phyloP scores from a whole-genome alignment of 2,888 invertebrate genomes.

The Mimas tiliae region DNA sequence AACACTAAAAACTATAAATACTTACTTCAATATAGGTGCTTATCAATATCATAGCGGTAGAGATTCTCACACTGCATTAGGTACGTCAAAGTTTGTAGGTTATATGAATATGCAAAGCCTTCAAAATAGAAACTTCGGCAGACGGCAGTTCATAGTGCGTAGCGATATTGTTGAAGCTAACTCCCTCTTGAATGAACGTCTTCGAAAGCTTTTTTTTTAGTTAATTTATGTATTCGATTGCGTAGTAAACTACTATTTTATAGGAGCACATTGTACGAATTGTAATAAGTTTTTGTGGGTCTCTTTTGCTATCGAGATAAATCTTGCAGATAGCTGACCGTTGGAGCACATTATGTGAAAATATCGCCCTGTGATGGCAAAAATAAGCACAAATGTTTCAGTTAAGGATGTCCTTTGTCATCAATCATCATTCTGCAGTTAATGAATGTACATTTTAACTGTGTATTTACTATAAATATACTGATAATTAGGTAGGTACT shows the following conservation, averaged over 20 bases:
- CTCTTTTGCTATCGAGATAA: constrained; percentile 54
- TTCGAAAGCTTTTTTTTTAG: constrained; percentile 1
- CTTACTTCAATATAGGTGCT: not conserved
- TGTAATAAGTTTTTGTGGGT: constrained; percentile 17
- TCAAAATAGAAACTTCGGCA: constrained; percentile 48
- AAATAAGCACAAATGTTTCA: constrained; percentile 64
- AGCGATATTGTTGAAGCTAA: constrained; percentile 21
- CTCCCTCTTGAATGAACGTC: constrained; percentile 14
- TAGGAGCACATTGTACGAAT: constrained; percentile 6
- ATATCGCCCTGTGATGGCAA: constrained; percentile 62
- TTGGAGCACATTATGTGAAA: constrained; percentile 65
- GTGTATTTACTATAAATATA: not conserved
- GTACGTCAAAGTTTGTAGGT: constrained; percentile 43
- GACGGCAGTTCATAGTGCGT: constrained; percentile 34
- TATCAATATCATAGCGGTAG: not conserved
- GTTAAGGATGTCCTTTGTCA: constrained; percentile 53
- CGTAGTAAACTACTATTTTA: constrained; percentile 3
- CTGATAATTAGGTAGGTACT: not conserved
- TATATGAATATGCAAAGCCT: constrained; percentile 52
- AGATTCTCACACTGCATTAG: constrained; percentile 33
- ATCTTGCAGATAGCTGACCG: constrained; percentile 65
- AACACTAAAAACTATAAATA: not conserved
- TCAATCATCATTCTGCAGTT: constrained; percentile 48
- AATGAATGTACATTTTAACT: not conserved
- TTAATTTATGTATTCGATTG: not conserved